These are phyloP conservation scores for Odontomyia ornata DNA, from an alignment of 2,888 invertebrate genomes.

Conservation along the genomic window DNA sequence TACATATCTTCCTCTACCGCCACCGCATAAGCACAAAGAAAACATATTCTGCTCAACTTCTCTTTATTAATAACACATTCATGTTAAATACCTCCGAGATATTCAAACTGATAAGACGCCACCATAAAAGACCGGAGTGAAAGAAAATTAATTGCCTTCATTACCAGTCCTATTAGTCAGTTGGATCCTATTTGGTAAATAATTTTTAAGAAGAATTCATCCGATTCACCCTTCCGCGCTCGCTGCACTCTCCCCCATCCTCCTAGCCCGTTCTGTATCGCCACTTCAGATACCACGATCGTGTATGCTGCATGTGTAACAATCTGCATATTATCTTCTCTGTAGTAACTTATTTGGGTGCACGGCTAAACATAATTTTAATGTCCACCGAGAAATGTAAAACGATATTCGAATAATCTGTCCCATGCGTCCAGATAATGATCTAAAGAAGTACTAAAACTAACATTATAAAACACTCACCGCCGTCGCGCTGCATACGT, in stretches of 20 bases:
- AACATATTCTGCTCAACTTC: slow-evolving; percentile 8
- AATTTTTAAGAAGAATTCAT: slow-evolving; percentile 42
- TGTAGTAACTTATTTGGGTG: slow-evolving; percentile 40
- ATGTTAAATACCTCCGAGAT: slow-evolving; percentile 26
- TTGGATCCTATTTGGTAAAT: slow-evolving; percentile 38
- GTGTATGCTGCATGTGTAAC: slow-evolving; percentile 29
- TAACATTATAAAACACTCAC: slow-evolving; percentile 50
- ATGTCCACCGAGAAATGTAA: slow-evolving; percentile 49
- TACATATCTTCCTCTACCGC: background rate
- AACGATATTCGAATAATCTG: slow-evolving; percentile 50
- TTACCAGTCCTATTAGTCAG: slow-evolving; percentile 47
- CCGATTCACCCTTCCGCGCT: background rate
- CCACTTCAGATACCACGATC: background rate
- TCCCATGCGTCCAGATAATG: slow-evolving; percentile 46
- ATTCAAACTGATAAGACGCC: slow-evolving; percentile 34
- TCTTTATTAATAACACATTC: slow-evolving; percentile 37
- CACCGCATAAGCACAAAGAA: background rate
- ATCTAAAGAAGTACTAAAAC: slow-evolving; percentile 49
- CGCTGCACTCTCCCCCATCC: background rate
- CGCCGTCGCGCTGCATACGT: background rate
- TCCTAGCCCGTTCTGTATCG: background rate
- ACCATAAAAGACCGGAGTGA: slow-evolving; percentile 32
- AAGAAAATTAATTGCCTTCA: slow-evolving; percentile 49
- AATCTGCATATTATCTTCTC: slow-evolving; percentile 35
- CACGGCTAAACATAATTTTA: slow-evolving; percentile 40